Percentiles rank a stretch among this genome's conserved stretches.
These are phyloP conservation scores for Mungos mungo DNA, from an alignment of 2,113 vertebrate species.

Conservation along the genomic window DNA sequence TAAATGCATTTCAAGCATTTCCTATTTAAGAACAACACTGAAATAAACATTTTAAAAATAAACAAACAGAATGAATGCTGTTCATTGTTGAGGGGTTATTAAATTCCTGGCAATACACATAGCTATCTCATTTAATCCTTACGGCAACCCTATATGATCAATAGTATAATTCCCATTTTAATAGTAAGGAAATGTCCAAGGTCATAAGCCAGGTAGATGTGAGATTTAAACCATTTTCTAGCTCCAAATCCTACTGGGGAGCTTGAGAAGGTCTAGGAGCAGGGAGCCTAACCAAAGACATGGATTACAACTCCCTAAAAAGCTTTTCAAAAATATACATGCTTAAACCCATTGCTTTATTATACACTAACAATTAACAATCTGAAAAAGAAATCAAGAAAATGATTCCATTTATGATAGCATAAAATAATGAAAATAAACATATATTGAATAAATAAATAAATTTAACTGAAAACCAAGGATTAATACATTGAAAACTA, in stretches of 20 bases:
- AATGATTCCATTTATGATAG: background rate
- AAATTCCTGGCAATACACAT: background rate
- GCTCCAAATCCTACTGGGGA: background rate
- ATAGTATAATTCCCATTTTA: background rate
- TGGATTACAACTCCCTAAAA: background rate
- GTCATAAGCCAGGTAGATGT: background rate
- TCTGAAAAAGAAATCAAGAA: background rate
- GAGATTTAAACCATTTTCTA: background rate
- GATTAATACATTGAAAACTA: background rate
- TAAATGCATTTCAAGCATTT: background rate
- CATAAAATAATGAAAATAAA: background rate
- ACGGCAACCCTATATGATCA: background rate
- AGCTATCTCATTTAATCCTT: background rate
- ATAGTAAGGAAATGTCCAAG: background rate
- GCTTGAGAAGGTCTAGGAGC: background rate
- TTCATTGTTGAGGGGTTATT: background rate
- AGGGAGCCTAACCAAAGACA: background rate
- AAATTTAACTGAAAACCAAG: background rate
- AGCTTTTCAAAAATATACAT: background rate
- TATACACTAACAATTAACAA: background rate
- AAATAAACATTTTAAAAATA: background rate
- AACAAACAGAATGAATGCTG: background rate
- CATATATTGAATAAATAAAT: background rate
- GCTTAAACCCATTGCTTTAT: background rate
- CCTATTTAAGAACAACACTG: background rate